phyloP scores from a whole-genome alignment of 1,140 invertebrate species.

The Caenorhabditis inopinata region DNA sequence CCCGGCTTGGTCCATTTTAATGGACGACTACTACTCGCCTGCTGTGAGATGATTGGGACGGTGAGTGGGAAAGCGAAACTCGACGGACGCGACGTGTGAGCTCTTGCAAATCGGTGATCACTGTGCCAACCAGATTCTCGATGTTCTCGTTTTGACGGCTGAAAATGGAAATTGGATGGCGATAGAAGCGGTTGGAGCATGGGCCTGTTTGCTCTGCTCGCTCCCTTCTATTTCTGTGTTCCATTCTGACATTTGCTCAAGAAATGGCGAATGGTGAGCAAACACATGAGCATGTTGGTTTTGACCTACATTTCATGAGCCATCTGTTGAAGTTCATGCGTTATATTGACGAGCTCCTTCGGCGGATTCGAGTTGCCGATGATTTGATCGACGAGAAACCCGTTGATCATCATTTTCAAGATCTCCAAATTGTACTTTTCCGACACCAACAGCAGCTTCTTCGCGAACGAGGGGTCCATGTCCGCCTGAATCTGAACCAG shows the following conservation, averaged over 20 bases:
- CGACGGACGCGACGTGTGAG: conserved; percentile 44
- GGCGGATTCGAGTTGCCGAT: conserved; percentile 29
- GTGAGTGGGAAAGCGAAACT: conserved; percentile 40
- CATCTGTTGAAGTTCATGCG: conserved; percentile 38
- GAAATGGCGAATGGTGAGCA: too few species aligned
- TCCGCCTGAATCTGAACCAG: conserved; percentile 21
- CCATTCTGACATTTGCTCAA: too few species aligned
- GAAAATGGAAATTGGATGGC: too few species aligned
- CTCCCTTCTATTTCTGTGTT: too few species aligned
- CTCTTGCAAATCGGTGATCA: conserved; percentile 43
- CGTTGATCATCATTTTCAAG: conserved; percentile 36
- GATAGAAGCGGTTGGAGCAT: too few species aligned
- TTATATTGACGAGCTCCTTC: conserved; percentile 40
- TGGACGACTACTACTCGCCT: conserved; percentile 12
- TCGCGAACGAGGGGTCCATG: conserved; percentile 26
- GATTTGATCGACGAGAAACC: conserved; percentile 40
- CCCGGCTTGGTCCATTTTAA: too few species aligned
- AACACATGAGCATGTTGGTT: too few species aligned
- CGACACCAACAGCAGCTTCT: conserved; percentile 20
- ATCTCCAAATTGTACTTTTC: conserved; percentile 40
- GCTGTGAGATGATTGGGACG: conserved; percentile 34
- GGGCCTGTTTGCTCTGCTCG: too few species aligned
- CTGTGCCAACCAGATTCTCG: conserved; percentile 40
- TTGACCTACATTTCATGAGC: conserved; percentile 41
- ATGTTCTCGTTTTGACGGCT: conserved; percentile 10